Evolutionary conservation across 2,797 vertebrate species (phyloP), one percentile per base, ranked within the genome.

Genomic region (Gorsachius magnificus): DNA sequence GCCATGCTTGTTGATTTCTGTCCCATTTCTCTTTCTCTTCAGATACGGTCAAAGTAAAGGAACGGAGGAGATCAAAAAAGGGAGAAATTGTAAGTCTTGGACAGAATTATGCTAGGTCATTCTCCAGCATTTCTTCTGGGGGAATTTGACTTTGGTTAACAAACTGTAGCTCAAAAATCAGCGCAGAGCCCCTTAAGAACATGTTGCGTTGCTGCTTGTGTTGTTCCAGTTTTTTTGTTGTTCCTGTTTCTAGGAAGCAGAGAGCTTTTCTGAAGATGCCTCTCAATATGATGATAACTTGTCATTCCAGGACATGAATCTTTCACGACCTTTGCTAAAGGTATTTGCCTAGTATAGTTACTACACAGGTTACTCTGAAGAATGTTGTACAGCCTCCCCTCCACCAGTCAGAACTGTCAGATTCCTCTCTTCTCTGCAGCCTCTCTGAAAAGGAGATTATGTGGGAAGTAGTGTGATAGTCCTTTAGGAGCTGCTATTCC

Each of bases 251-350:
- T 89, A 99, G 99, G 97, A 96, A 74, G 78, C 97, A 13, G 98
- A 98, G 81, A 95, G 93, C 1, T 99, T 99, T 97, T 99, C 98
- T 81, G 99, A 99, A 97, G 99, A 99, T 3, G 99, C 99, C 0
- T 99, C 99, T 19, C 97, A 99, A n/a, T 99, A 98, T 3, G 98
- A 99, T 13, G 98, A 99, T 51, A 98, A 79, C 43, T 97, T 99
- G 80, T 99, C 98, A 3, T 99, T 99, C 80, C 98, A 98, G 61
- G 98, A 99, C 89, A 99, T 99, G 99, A 99, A 99, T 97, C 98
- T 99, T 64, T 99, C 99, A 76, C 98, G 99, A 66, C 99, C 99
- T 15, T 98, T 99, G 75, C 97, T 99, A 63, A 99, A 99, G 99
- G 99, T 99, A 97, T 43, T 53, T 65, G n/a, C 15, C 20, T 66